These are phyloP conservation scores for Catocala sponsa DNA, from an alignment of 2,888 invertebrate species.

Conservation along the genomic window DNA sequence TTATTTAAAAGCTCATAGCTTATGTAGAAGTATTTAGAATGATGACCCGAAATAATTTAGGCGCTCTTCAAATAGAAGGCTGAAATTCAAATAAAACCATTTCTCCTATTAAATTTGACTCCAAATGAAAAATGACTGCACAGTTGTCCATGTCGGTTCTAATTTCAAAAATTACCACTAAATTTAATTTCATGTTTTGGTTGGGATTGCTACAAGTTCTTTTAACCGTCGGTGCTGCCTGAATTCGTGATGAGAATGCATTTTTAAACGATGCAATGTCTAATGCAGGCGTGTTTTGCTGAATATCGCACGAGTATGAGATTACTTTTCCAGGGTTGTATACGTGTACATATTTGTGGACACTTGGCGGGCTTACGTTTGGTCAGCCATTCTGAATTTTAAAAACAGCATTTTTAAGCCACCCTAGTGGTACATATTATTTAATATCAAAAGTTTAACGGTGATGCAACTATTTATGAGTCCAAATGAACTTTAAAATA, in stretches of 20 bases:
- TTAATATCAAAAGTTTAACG: too few relatives aligned
- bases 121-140: constrained; percentile 5
- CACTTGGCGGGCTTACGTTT: too few relatives aligned
- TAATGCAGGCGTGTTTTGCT: neutral
- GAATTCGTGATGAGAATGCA: constrained; percentile 6
- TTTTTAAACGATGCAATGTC: constrained; percentile 8
- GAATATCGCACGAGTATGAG: neutral
- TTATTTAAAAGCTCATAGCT: too few relatives aligned
- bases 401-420: too few relatives aligned
- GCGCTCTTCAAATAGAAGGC: too few relatives aligned
- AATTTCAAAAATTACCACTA: neutral
- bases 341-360: too few relatives aligned
- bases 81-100: neutral
- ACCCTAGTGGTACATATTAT: too few relatives aligned
- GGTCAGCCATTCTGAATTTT: too few relatives aligned
- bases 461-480: too few relatives aligned
- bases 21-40: too few relatives aligned
- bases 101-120: neutral
- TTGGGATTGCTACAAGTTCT: constrained; percentile 8
- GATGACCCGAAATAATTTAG: too few relatives aligned
- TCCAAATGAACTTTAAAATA: too few relatives aligned
- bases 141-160: neutral
- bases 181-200: constrained; percentile 7
- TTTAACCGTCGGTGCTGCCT: neutral
- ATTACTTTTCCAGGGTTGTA: neutral